Evolutionary conservation across 2,888 invertebrate genomes (phyloP).

Genomic region (Invenusta paracnida): DNA sequence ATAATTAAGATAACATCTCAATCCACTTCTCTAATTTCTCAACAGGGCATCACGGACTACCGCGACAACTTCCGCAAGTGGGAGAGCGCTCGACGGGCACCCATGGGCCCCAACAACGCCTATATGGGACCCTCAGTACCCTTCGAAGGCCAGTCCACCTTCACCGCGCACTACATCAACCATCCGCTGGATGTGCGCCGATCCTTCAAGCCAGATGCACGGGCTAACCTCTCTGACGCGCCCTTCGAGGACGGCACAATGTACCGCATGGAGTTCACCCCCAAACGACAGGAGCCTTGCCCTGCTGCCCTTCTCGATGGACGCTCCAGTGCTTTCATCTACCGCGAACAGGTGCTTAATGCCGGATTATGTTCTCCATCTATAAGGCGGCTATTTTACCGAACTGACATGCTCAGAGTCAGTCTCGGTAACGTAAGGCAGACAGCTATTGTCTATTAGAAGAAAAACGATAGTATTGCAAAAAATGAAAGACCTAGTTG

Average conservation of each 20-base stretch:
- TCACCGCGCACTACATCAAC: constrained; percentile 54
- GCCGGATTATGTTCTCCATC: too few species aligned
- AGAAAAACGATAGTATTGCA: too few species aligned
- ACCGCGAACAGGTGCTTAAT: constrained; percentile 49
- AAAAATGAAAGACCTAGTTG: too few species aligned
- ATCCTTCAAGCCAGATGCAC: constrained; percentile 51
- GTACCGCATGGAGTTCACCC: constrained; percentile 50
- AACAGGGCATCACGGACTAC: constrained; percentile 49
- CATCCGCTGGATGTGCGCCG: constrained; percentile 48
- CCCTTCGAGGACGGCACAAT: constrained; percentile 57
- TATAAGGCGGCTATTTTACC: too few species aligned
- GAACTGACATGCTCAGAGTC: too few species aligned
- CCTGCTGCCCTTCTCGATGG: constrained; percentile 55
- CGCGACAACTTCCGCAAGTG: constrained; percentile 50
- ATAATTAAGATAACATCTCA: too few species aligned
- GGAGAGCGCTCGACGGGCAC: constrained; percentile 51
- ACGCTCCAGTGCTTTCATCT: constrained; percentile 49
- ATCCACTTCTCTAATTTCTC: neutral
- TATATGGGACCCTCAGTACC: constrained; percentile 56
- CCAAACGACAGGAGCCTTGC: constrained; percentile 49
- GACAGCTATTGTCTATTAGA: too few species aligned
- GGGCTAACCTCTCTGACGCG: constrained; percentile 49
- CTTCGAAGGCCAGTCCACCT: constrained; percentile 57
- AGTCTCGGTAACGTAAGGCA: too few species aligned
- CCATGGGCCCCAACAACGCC: constrained; percentile 52